Base-by-base conservation (phyloP, 2,888 invertebrate genomes). In the Teinopalpus imperialis region DNA sequence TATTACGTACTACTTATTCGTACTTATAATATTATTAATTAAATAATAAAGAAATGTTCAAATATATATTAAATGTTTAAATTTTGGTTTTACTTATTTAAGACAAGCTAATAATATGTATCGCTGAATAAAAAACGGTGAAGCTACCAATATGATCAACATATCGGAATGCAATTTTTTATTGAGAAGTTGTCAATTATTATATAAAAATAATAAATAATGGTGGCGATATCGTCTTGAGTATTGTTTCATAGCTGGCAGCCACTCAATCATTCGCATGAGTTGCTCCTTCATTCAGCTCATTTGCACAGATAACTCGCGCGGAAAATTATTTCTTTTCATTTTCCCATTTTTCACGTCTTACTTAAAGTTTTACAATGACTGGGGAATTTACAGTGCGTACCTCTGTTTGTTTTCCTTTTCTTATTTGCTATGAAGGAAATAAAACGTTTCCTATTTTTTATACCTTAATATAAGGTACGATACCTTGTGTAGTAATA, bases 281-380 rank as follows among this genome's bases (percentile, higher is more conserved):
- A 85, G 76, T 69, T 72, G 67, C 56, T 71, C 52, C 53, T 61
- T 73, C 83, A 86, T 89, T 87, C 89, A 88, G 83, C 86, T 89
- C 89, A 89, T 89, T 89, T 89, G 89, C 89, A 83, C 88, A 88
- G 76, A 54, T 77, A 73, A 83, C 66, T 87, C 87, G 74, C 71
- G 88, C 83, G 87, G 81, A 88, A 89, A 89, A 89, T 89, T 85
- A 89, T 89, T 89, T 89, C 86, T 89, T 86, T 88, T 87, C 85
- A 83, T 83, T 82, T 79, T 76, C 75, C 74, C 81, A 85, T 86
- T 86, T 87, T 86, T 85, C 81, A 79, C 80, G 79, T 83, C 87
- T 88, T 86, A 78, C 72, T 86, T 83, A 83, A 86, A 86, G 74
- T 85, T 87, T 77, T 69, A 59, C 58, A 58, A 60, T 61, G 64